Evolutionary conservation across 2,888 invertebrate genomes (phyloP).

Genomic region (Chrysomela aeneicollis): DNA sequence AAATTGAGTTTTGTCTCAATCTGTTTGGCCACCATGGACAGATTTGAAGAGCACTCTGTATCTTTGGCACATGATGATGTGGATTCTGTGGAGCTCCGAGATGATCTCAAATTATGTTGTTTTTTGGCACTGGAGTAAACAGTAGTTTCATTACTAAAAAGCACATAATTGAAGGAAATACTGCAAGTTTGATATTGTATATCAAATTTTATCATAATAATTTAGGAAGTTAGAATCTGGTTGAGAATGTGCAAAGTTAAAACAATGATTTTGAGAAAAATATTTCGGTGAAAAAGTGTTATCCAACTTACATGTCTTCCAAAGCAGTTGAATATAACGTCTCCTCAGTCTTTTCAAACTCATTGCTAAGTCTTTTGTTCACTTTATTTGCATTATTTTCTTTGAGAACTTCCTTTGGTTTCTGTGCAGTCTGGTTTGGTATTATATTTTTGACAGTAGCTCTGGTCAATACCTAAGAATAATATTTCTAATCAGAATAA

Average conservation of each 20-base stretch:
- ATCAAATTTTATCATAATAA: too few relatives aligned
- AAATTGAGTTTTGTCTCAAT: slow-evolving; percentile 56
- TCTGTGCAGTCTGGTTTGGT: slow-evolving; percentile 55
- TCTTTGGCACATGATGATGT: slow-evolving; percentile 21
- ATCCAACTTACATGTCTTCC: slow-evolving; percentile 77
- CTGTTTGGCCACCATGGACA: slow-evolving; percentile 50
- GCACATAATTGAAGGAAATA: not conserved
- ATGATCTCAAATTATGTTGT: slow-evolving; percentile 35
- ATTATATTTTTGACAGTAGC: slow-evolving; percentile 49
- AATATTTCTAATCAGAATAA: not conserved
- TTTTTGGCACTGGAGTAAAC: slow-evolving; percentile 51
- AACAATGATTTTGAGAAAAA: too few relatives aligned
- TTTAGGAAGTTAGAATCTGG: not conserved
- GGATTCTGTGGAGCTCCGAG: slow-evolving; percentile 25
- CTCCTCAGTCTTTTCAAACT: slow-evolving; percentile 77
- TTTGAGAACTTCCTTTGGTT: slow-evolving; percentile 55
- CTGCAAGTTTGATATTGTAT: too few relatives aligned
- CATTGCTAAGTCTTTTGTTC: slow-evolving; percentile 70
- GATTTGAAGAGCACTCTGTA: slow-evolving; percentile 11
- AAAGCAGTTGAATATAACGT: slow-evolving; percentile 80
- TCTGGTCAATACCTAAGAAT: slow-evolving; percentile 53
- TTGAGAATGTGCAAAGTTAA: not conserved
- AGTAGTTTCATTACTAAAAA: slow-evolving; percentile 49
- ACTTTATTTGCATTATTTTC: slow-evolving; percentile 55
- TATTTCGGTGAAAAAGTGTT: too few relatives aligned